A percentile compares a stretch with the other conserved stretches of the same genome.
phyloP scores from a whole-genome alignment of 2,113 vertebrate genomes.

The Dicerorhinus sumatrensis region DNA sequence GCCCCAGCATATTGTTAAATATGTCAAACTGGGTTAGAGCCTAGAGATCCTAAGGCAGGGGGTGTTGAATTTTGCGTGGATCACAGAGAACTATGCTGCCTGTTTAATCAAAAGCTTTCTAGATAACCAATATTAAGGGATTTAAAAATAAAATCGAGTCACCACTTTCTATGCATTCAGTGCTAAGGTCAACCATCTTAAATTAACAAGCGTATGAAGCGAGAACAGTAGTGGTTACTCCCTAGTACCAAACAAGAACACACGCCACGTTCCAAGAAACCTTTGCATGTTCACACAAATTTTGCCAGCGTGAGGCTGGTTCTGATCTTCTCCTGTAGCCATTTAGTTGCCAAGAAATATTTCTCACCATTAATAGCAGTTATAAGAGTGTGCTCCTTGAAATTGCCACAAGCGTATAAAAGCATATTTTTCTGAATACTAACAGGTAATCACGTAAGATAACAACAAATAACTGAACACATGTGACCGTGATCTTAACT shows the following conservation, averaged over 20 bases:
- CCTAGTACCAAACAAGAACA: neutral
- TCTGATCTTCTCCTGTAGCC: neutral
- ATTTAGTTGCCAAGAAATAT: neutral
- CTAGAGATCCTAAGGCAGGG: neutral
- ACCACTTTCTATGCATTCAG: neutral
- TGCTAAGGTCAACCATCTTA: neutral
- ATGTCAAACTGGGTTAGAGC: neutral
- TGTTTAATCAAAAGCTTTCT: neutral
- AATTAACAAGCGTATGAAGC: neutral
- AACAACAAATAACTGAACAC: neutral
- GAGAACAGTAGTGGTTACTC: neutral
- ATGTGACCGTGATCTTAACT: neutral
- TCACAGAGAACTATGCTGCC: neutral
- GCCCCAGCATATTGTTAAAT: neutral
- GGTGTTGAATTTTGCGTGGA: neutral
- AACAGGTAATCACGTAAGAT: neutral
- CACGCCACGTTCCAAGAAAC: neutral
- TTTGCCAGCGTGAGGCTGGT: neutral
- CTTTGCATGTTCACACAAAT: neutral
- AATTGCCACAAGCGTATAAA: neutral
- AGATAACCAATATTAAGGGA: neutral
- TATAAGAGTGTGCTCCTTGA: neutral
- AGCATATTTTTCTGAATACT: neutral
- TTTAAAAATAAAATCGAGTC: constrained; percentile 15
- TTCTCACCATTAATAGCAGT: neutral